A percentile compares a stretch with the other conserved stretches of the same genome.
Evolutionary conservation across 2,888 invertebrate species (phyloP).

Genomic region (Trissonchulus latispiculum): DNA sequence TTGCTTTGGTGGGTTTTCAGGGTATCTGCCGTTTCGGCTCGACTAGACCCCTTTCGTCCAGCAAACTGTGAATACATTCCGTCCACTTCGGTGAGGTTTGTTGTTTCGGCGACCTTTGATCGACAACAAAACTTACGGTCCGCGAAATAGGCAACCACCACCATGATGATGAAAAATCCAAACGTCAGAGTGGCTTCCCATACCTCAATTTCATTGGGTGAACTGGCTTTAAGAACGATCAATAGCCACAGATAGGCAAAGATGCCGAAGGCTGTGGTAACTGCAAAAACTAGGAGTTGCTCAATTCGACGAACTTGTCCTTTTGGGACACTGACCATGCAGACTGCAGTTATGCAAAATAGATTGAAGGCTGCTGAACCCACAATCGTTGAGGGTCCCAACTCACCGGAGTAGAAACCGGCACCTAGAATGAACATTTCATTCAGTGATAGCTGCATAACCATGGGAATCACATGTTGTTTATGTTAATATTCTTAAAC

Average conservation of each 20-base stretch:
- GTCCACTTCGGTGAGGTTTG: background rate
- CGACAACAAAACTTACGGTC: slow-evolving; percentile 23
- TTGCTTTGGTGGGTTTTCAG: background rate
- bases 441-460: too few species aligned
- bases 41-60: background rate
- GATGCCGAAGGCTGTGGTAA: slow-evolving; percentile 46
- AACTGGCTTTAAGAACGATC: slow-evolving; percentile 48
- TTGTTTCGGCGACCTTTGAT: too few species aligned
- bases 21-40: background rate
- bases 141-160: background rate
- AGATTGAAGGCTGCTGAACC: slow-evolving; percentile 55
- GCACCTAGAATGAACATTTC: slow-evolving; percentile 30
- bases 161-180: slow-evolving; percentile 49
- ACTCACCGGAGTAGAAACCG: slow-evolving; percentile 46
- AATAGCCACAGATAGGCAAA: slow-evolving; percentile 56
- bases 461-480: too few species aligned
- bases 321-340: slow-evolving; percentile 49
- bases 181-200: slow-evolving; percentile 56
- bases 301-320: slow-evolving; percentile 47
- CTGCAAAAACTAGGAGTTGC: slow-evolving; percentile 44
- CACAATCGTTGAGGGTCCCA: slow-evolving; percentile 54
- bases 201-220: slow-evolving; percentile 48
- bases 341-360: slow-evolving; percentile 52
- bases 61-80: too few species aligned
- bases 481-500: too few species aligned